Evolutionary conservation across 2,113 vertebrate species (phyloP).

Genomic region (Delphinus delphis): DNA sequence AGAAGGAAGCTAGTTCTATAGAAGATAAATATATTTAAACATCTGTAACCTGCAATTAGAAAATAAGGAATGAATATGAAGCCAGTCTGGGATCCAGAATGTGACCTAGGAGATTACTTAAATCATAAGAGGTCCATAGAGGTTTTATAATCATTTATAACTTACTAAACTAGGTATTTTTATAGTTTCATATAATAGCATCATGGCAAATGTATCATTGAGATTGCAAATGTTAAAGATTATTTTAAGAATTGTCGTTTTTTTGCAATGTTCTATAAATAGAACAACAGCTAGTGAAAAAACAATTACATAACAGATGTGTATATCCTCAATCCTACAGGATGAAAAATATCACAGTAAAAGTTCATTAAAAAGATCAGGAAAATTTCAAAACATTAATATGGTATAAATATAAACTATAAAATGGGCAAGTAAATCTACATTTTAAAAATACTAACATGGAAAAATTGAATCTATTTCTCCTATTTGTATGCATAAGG

Average conservation of each 20-base stretch:
- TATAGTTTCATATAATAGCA: conserved; percentile 41
- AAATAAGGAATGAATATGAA: conserved; percentile 16
- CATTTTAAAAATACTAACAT: conserved; percentile 17
- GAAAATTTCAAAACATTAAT: conserved; percentile 38
- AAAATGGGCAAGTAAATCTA: neutral
- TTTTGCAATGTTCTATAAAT: conserved; percentile 42
- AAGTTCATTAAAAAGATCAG: conserved; percentile 36
- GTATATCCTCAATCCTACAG: neutral
- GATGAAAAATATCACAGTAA: conserved; percentile 59
- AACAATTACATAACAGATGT: conserved; percentile 52
- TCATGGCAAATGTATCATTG: conserved; percentile 12
- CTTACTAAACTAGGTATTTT: conserved; percentile 1
- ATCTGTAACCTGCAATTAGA: conserved; percentile 26
- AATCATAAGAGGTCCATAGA: neutral
- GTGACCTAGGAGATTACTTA: neutral
- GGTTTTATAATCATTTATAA: neutral
- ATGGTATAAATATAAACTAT: conserved; percentile 17
- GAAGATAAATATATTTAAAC: conserved; percentile 1
- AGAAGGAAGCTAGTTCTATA: neutral
- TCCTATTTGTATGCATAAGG: neutral
- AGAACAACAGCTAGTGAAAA: conserved; percentile 45
- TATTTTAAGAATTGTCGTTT: conserved; percentile 56
- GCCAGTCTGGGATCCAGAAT: neutral
- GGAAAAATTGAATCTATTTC: neutral
- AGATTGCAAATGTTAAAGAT: conserved; percentile 57